These are phyloP conservation scores for Condylura cristata DNA, from an alignment of 2,113 vertebrate genomes.

Conservation along the genomic window DNA sequence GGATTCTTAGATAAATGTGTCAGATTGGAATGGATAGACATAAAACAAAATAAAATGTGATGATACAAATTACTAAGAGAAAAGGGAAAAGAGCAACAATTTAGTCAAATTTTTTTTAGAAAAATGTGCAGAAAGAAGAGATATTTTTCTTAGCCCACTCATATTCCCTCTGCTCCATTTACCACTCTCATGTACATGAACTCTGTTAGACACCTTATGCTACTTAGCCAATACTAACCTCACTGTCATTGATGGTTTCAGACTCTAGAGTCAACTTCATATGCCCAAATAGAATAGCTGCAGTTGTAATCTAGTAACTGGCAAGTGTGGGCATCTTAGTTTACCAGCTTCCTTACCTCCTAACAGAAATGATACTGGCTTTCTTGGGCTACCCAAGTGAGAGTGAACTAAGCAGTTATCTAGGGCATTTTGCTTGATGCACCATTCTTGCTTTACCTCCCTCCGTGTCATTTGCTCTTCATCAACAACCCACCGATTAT, in stretches of 20 bases:
- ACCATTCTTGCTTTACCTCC: neutral
- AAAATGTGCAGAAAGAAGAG: neutral
- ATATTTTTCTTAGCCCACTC: neutral
- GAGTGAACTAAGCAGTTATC: neutral
- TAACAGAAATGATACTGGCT: neutral
- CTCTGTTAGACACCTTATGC: neutral
- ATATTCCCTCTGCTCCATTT: neutral
- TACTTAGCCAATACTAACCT: neutral
- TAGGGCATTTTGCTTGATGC: neutral
- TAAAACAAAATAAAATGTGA: neutral
- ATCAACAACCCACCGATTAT: neutral
- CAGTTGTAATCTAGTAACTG: neutral
- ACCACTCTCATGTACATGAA: too few relatives aligned
- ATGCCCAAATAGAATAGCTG: fast-evolving
- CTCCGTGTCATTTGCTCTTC: neutral
- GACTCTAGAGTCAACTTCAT: neutral
- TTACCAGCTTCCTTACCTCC: neutral
- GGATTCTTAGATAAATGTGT: conserved; percentile 8
- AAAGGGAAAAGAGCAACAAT: neutral
- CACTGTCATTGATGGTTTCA: neutral
- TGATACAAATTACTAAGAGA: neutral
- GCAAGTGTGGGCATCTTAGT: neutral
- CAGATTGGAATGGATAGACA: neutral
- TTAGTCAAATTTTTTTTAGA: neutral
- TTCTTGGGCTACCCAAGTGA: neutral